Base-by-base conservation (phyloP, 2,797 vertebrate species). In the Melanotaenia trifasciata region DNA sequence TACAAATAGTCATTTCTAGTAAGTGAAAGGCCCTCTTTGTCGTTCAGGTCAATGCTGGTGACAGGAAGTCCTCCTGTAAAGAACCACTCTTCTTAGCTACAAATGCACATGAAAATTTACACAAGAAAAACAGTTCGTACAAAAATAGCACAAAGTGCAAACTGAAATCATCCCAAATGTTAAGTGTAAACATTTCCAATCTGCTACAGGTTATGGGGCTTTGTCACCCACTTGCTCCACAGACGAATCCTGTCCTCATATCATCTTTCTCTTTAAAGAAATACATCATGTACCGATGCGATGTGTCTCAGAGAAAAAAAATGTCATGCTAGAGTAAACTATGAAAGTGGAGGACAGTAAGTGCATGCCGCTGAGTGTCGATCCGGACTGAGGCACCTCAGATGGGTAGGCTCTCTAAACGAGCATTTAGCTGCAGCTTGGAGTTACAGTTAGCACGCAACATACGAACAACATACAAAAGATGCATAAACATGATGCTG, bases 151-250 rank as follows among this genome's bases (percentile, higher is more conserved):
- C 86, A 78, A 64, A 83, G 85, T 85, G 84, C 67, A 14, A 69
- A 81, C 72, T 67, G 81, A 91, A 87, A 74, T 84, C 82, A 75
- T 75, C 84, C 85, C 76, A 63, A 84, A 71, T 65, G 67, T 82
- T 83, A 70, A 85, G 80, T 93, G 92, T 94, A 93, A 94, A 94
- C 93, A 91, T 93, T 91, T 90, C 72, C 84, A 83, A 84, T 91
- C 88, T 91, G 92, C 92, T 91, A 93, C 92, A 86, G 77, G 81
- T 84, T 75, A 68, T 66, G 84, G 89, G 86, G 80, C 83, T 20
- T 63, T 26, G 74, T 26, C 51, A 64, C 57, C 24, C 7, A 0
- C 53, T n/a, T 3, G 56, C 75, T 47, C 58, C 45, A 60, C 63
- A 28, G 67, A 70, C 4, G 20, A 47, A 50, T 72, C 71, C 60